These are phyloP conservation scores for Scatophagus argus DNA, from an alignment of 2,113 vertebrate species.

Conservation along the genomic window DNA sequence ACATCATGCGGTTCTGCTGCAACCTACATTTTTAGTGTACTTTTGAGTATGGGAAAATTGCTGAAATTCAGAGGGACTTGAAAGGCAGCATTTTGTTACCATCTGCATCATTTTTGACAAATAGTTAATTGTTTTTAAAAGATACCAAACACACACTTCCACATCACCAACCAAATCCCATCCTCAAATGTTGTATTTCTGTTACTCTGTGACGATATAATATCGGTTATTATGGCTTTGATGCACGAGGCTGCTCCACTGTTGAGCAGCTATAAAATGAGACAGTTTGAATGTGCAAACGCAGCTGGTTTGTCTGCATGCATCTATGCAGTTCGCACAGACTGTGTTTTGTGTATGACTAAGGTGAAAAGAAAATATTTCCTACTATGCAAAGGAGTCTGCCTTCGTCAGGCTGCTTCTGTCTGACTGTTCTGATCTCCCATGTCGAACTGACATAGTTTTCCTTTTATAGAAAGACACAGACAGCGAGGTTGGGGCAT, in stretches of 20 bases:
- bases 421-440: conserved; percentile 24
- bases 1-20: neutral
- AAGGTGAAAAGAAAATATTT: conserved; percentile 27
- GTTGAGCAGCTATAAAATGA: neutral
- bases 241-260: too few species aligned
- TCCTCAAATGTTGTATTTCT: neutral
- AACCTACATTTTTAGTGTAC: neutral
- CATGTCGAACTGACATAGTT: conserved; percentile 65
- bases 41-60: too few species aligned
- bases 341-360: neutral
- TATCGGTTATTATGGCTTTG: neutral
- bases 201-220: neutral
- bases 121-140: too few species aligned
- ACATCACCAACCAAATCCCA: too few species aligned
- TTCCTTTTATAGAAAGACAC: conserved; percentile 81
- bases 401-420: conserved; percentile 5
- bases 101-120: too few species aligned
- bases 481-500: conserved; percentile 24
- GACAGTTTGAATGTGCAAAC: neutral
- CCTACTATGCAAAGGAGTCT: conserved; percentile 18
- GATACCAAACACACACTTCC: too few species aligned
- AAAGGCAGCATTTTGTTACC: too few species aligned
- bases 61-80: too few species aligned
- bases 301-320: neutral
- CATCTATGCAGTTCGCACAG: neutral